Base-by-base conservation (phyloP, 2,797 vertebrate genomes). In the Clarias laeviceps region DNA sequence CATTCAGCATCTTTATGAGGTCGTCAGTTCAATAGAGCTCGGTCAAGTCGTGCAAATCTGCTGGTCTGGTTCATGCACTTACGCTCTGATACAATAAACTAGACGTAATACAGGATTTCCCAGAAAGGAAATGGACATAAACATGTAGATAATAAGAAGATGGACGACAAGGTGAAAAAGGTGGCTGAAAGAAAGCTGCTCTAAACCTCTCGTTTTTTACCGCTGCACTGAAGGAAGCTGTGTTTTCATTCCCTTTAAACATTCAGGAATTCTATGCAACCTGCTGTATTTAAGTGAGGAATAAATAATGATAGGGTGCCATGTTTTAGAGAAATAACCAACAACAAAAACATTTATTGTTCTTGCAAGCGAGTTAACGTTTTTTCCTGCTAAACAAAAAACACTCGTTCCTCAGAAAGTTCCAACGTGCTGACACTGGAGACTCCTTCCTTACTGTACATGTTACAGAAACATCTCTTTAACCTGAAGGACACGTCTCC, bases 1-100 rank as follows among this genome's bases (percentile, higher is more conserved):
- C 85, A 91, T 89, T 92, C 89, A 88, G 91, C 93, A 90, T 89
- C 45, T 82, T 87, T 82, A 87, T 80, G 74, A 87, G 88, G 81
- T 86, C 78, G 54, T 82, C 45, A 68, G 85, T 74, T 87, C 82
- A 82, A 69, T 78, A 84, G 85, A 29, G 61, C n/a, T 50, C 61
- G 62, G 37, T 82, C 72, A 73, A 59, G 73, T 84, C 32, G 54
- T 34, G 27, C 61, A 50, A 61, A 68, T 57, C 73, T 37, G 64
- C 82, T 80, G 61, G 11, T 50, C 68, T 56, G 54, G 65, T 27
- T 85, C 80, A n/a, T 37, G 72, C 73, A 59, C 70, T 68, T 37
- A 66, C 8, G 24, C 29, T 40, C 45, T n/a, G 61, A 78, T 54
- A 32, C 80, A 76, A 66, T n/a, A 8, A 14, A 59, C 50, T 66